phyloP scores from a whole-genome alignment of 2,797 vertebrate genomes.

The Malacoraja senta region DNA sequence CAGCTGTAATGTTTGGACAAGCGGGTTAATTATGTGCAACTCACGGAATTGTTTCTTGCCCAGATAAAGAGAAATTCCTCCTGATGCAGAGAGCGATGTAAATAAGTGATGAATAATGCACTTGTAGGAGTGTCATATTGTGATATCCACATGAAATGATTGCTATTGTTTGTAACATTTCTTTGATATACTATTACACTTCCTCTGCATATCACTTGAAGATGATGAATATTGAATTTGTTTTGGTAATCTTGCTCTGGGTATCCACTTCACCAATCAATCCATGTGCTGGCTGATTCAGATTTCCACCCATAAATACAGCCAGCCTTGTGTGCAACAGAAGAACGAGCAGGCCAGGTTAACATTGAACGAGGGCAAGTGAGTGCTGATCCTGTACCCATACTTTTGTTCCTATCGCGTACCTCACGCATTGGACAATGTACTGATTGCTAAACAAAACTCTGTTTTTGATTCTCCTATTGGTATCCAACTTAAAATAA shows the following conservation, averaged over 20 bases:
- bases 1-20: neutral
- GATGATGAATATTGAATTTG: constrained; percentile 1
- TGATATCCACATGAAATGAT: constrained; percentile 8
- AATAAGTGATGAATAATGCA: neutral
- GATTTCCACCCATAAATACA: neutral
- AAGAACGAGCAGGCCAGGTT: neutral
- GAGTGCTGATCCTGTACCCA: neutral
- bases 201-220: neutral
- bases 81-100: neutral
- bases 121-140: constrained; percentile 16
- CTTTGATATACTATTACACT: neutral
- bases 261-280: constrained; percentile 15
- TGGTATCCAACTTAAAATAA: neutral
- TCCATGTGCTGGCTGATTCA: neutral
- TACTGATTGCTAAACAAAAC: neutral
- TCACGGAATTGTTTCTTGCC: neutral
- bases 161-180: constrained; percentile 5
- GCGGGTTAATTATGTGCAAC: neutral
- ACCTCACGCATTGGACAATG: neutral
- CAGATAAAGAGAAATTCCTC: neutral
- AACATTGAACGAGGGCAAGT: neutral
- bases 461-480: neutral
- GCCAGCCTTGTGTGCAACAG: neutral
- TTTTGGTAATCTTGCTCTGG: constrained; percentile 4
- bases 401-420: neutral